Conservation (phyloP, 2,797 vertebrate genomes). For the Malurus leucopterus region DNA sequence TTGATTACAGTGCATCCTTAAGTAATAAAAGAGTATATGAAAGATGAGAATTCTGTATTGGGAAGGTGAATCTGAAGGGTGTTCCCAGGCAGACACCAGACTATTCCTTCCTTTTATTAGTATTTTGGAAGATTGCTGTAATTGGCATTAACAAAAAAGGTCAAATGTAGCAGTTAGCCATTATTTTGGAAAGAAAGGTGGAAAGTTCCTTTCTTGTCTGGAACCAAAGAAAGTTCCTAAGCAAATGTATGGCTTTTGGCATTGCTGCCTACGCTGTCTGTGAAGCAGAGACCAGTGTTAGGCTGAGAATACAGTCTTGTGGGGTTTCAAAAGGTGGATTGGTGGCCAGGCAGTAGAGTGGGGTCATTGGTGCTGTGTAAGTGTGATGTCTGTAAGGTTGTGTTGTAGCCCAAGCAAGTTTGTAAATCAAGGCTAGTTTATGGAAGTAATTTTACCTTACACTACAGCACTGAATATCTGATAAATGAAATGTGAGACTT, state of each 20-base stretch:
- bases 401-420: not conserved
- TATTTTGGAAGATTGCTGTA: not conserved
- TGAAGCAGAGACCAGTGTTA: not conserved
- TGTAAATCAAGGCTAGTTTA: not conserved
- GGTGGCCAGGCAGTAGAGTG: not conserved
- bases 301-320: not conserved
- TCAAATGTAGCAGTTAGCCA: not conserved
- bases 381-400: not conserved
- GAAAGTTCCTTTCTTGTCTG: not conserved
- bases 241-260: not conserved
- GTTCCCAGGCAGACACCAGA: not conserved
- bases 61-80: not conserved
- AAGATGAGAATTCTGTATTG: not conserved
- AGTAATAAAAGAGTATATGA: not conserved
- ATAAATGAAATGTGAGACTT: not conserved
- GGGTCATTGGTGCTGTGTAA: fast-evolving
- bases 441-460: not conserved
- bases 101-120: not conserved
- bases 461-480: not conserved
- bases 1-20: not conserved
- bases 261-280: not conserved
- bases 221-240: not conserved
- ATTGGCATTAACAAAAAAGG: not conserved
- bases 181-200: not conserved
- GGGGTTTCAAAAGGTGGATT: not conserved